These are phyloP conservation scores for Clarias laeviceps DNA, from an alignment of 2,797 vertebrate species.

Conservation along the genomic window DNA sequence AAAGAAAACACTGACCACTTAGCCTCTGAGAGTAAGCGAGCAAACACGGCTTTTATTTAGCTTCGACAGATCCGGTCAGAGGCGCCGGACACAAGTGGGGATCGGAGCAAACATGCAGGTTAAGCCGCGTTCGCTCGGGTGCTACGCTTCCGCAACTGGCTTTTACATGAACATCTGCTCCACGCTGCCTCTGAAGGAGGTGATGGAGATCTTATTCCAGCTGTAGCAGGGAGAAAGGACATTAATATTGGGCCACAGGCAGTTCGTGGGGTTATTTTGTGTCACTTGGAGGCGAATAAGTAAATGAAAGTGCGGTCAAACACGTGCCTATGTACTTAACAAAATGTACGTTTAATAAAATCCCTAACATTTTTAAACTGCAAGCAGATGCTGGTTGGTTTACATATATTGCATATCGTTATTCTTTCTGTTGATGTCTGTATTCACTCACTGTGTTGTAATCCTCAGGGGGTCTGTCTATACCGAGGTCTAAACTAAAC, in stretches of 20 bases:
- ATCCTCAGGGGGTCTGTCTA: background rate
- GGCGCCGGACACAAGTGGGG: slow-evolving; percentile 21
- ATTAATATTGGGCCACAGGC: background rate
- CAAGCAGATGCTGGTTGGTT: background rate
- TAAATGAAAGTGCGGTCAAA: background rate
- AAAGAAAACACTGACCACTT: slow-evolving; percentile 59
- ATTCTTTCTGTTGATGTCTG: background rate
- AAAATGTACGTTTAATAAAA: background rate
- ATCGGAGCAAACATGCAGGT: slow-evolving; percentile 47
- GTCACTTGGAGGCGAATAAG: background rate
- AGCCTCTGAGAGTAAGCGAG: slow-evolving; percentile 25
- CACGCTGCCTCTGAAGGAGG: background rate
- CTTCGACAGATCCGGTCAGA: slow-evolving; percentile 30
- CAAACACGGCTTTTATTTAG: slow-evolving; percentile 40
- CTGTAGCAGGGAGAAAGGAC: slow-evolving; percentile 16
- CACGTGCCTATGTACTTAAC: background rate
- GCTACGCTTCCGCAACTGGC: slow-evolving; percentile 18
- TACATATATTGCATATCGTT: background rate
- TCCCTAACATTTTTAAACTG: background rate
- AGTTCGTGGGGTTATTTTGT: background rate
- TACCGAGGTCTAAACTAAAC: background rate
- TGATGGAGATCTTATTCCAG: slow-evolving; percentile 23
- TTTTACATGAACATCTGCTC: slow-evolving; percentile 20
- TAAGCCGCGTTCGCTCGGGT: slow-evolving; percentile 29
- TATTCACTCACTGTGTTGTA: background rate